Evolutionary conservation across 2,113 vertebrate species (phyloP), one percentile per base, ranked within the genome.

Genomic region (Tiliqua scincoides): DNA sequence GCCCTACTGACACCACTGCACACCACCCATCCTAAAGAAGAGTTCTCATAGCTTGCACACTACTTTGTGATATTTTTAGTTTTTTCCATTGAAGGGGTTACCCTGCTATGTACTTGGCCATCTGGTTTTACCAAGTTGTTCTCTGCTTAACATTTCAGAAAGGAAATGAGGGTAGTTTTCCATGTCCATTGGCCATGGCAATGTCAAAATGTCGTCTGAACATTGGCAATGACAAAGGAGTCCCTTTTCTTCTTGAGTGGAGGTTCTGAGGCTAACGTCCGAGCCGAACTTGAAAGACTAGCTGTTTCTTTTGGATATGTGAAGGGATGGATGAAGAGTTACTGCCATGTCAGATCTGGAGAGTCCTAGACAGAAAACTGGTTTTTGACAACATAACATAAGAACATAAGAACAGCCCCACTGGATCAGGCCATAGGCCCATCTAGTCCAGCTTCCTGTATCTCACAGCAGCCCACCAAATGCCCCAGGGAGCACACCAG

Each of bases 141-240:
- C 59, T 91, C 40, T n/a, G 5, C 52, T 74, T 43, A 2, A 1
- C 9, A 35, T 32, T 23, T n/a, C 1, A 83, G 35, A 7, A 67
- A 82, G 70, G 61, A 84, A 91, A 84, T 85, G 25, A 83, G 87
- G 70, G 8, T 7, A 1, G 10, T 10, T 72, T 85, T 9, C 0
- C 2, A 32, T 14, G n/a, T 11, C 6, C 3, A 0, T 35, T 21
- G 78, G 61, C 37, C n/a, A 21, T 0, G 0, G 23, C 11, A 30
- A 21, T 59, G 27, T 62, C 23, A 67, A 32, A 30, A 30, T 72
- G 79, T 79, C 75, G 76, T 84, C 59, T 78, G 81, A 59, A 37
- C 62, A 40, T 14, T 85, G 32, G 76, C 30, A 23, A 61, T 84
- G n/a, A 62, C n/a, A 21, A 86, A 81, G 70, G 3, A 25, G 1